phyloP scores from a whole-genome alignment of 2,888 invertebrate genomes.

The Lingula anatina region DNA sequence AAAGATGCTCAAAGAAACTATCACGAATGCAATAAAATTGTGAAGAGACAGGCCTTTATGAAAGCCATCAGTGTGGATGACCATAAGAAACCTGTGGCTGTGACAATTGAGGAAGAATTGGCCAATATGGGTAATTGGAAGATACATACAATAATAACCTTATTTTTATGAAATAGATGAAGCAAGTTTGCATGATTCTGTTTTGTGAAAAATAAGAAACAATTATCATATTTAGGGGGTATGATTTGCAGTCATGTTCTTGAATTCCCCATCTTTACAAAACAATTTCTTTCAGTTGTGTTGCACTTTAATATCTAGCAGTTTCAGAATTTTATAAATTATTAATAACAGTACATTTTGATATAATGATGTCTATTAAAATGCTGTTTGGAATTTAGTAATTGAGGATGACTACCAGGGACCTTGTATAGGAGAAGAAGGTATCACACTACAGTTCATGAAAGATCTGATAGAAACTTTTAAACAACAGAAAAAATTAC shows the following conservation, averaged over 20 bases:
- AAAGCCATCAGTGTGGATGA: constrained; percentile 94
- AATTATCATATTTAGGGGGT: no score
- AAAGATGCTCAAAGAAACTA: constrained; percentile 89
- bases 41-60: constrained; percentile 90
- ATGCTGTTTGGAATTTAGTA: no score
- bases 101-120: constrained; percentile 82
- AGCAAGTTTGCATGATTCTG: not conserved
- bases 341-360: no score
- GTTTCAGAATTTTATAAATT: no score
- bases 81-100: constrained; percentile 69
- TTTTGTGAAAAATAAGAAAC: no score
- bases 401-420: constrained; percentile 94
- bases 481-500: constrained; percentile 85
- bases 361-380: no score
- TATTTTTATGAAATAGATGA: not conserved
- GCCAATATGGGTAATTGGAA: constrained; percentile 73
- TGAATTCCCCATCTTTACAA: no score
- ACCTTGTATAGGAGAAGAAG: constrained; percentile 68
- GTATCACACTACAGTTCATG: constrained; percentile 85
- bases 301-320: no score
- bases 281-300: no score
- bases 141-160: not conserved
- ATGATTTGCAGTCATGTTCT: no score
- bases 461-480: constrained; percentile 82
- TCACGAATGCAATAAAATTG: constrained; percentile 91